Conservation (phyloP, 2,797 vertebrate genomes). For the Manis javanica region DNA sequence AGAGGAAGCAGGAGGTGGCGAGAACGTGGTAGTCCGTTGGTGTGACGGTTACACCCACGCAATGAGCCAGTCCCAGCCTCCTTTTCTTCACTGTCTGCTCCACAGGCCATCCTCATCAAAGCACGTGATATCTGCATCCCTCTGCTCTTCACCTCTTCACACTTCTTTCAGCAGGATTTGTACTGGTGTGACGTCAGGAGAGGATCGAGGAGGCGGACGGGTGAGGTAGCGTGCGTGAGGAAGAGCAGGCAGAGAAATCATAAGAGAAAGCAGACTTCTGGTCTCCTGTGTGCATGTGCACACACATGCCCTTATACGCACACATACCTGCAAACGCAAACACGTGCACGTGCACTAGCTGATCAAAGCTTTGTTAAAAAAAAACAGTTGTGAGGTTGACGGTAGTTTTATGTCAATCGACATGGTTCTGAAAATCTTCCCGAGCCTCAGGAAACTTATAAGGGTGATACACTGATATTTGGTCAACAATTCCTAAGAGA, state of each 20-base stretch:
- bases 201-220: background rate
- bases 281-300: background rate
- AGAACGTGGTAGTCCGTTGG: background rate
- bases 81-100: background rate
- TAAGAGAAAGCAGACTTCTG: background rate
- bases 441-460: background rate
- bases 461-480: background rate
- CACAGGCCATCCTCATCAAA: background rate
- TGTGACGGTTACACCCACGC: background rate
- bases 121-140: background rate
- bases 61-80: background rate
- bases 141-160: background rate
- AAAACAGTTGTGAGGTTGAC: background rate
- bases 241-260: background rate
- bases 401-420: background rate
- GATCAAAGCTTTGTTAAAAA: background rate
- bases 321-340: background rate
- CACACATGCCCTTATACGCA: too few relatives aligned
- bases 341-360: background rate
- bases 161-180: background rate
- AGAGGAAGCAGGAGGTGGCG: background rate
- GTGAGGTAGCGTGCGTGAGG: background rate
- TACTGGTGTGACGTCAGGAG: background rate
- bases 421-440: background rate
- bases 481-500: background rate